Base-by-base conservation (phyloP, 2,113 vertebrate genomes). In the Callipepla californica region DNA sequence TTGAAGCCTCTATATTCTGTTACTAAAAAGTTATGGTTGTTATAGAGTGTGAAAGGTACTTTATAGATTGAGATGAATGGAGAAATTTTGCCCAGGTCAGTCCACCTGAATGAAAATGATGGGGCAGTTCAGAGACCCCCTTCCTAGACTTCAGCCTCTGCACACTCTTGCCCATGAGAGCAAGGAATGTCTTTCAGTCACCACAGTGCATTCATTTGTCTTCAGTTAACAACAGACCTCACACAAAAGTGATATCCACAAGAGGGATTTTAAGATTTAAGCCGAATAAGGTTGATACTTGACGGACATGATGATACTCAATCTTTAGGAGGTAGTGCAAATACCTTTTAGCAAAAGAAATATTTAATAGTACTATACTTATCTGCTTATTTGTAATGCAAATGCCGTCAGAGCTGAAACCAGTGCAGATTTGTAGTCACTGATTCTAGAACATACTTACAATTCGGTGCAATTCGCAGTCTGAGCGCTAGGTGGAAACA, bases 401-500 rank as follows among this genome's bases (percentile, higher is more conserved):
- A n/a, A 21, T 77, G 59, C 20, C 20, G 19, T 59, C 17, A 44
- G 79, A 84, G 26, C 7, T 34, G 55, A 38, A 20, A 62, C 5
- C 0, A 0, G 13, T 38, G 0, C n/a, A 0, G 0, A 30, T 19
- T 11, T 59, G 42, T 38, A 11, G 9, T 7, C 45, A 34, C 0
- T 3, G 3, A 2, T 85, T 88, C 87, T 66, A 59, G 80, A 92
- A 85, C 8, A 7, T 65, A 47, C 48, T 14, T 19, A 17, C 3
- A 22, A 36, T 19, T 65, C 5, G 36, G 36, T 80, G 96, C 75
- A 92, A 78, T 89, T 76, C 45, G 19, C 61, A 8, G 23, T 89
- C 62, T 28, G 48, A 82, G 51, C 96, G 92, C 85, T 97, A 97
- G 97, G 96, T 96, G 96, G 95, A 94, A 97, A 94, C 51, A 96